A percentile compares a stretch with the other conserved stretches of the same genome.
Evolutionary conservation across 2,888 invertebrate species (phyloP).

Genomic region (Siphlonurus alternatus): DNA sequence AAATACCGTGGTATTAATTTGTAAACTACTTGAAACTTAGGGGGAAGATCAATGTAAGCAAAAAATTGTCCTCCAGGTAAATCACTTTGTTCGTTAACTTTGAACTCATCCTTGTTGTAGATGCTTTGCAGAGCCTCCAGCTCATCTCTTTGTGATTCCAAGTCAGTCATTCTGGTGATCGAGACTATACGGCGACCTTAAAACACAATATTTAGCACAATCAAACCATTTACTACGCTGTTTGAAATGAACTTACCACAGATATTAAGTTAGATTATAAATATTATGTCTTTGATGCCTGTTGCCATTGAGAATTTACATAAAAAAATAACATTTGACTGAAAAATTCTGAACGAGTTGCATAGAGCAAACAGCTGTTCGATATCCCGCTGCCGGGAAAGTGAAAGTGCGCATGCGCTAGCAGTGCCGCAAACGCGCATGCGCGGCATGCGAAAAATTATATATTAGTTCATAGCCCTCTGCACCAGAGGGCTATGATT

Average conservation of each 20-base stretch:
- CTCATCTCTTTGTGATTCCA: conserved; percentile 28
- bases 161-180: background rate
- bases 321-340: background rate
- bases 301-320: background rate
- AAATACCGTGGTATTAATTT: conserved; percentile 10
- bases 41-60: conserved; percentile 21
- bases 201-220: no score
- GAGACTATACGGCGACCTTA: background rate
- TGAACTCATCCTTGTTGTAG: conserved; percentile 25
- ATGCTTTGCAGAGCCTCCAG: conserved; percentile 27
- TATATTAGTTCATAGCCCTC: no score
- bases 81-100: conserved; percentile 19
- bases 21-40: conserved; percentile 20
- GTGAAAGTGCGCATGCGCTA: no score
- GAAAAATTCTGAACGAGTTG: background rate
- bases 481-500: no score
- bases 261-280: background rate
- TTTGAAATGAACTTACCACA: background rate
- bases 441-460: no score
- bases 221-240: background rate
- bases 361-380: no score
- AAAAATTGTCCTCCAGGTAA: conserved; percentile 21
- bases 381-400: no score
- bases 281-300: background rate
- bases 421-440: no score